Evolutionary conservation across 2,888 invertebrate genomes (phyloP).

Genomic region (Sarcophaga rosellei): DNA sequence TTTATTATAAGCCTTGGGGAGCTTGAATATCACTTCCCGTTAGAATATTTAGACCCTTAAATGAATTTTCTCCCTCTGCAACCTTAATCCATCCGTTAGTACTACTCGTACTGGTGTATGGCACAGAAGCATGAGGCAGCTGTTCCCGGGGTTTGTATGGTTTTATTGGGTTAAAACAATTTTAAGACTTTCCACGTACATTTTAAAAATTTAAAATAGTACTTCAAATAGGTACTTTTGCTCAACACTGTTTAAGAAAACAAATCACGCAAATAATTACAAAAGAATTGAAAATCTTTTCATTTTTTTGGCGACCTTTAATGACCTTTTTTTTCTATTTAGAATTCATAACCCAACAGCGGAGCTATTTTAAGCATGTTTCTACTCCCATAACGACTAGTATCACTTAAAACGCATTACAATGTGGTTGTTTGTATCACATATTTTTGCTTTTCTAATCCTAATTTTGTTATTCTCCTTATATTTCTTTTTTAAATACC

Average conservation of each 20-base stretch:
- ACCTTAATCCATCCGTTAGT: too few relatives aligned
- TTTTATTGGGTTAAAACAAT: too few relatives aligned
- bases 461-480: constrained; percentile 33
- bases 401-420: background rate
- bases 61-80: too few relatives aligned
- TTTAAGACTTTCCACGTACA: too few relatives aligned
- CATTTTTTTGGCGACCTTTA: constrained; percentile 23
- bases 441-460: constrained; percentile 39
- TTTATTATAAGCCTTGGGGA: too few relatives aligned
- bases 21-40: too few relatives aligned
- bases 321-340: background rate
- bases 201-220: too few relatives aligned
- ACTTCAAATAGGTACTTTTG: background rate
- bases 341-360: background rate
- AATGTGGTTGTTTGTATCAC: constrained; percentile 65
- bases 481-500: constrained; percentile 69
- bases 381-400: background rate
- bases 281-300: constrained; percentile 7
- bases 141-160: too few relatives aligned
- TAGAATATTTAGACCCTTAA: too few relatives aligned
- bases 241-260: background rate
- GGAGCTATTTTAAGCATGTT: background rate
- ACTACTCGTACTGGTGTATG: too few relatives aligned
- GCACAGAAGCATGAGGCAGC: too few relatives aligned
- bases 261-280: background rate